Base-by-base conservation (phyloP, 2,797 vertebrate species). In the Phoxinus dragarum region DNA sequence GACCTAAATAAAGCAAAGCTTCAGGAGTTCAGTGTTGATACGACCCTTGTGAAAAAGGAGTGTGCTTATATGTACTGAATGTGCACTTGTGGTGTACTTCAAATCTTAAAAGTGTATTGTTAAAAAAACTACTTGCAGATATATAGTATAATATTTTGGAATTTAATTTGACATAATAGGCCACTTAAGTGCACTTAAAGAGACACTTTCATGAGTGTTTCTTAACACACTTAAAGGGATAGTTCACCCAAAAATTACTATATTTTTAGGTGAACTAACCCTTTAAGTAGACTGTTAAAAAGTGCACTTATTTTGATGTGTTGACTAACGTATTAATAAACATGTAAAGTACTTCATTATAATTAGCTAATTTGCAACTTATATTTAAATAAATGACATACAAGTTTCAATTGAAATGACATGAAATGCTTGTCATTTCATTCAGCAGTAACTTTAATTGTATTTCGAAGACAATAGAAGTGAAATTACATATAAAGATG, bases 1-100 rank as follows among this genome's bases (percentile, higher is more conserved):
- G 75, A 86, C 59, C 47, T 79, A 27, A 59, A 79, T 68, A 82
- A 34, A 49, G 5, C 61, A 67, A 19, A 56, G 14, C 76, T 64
- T 59, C 9, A 67, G 52, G 49, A 59, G 27, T 64, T 74, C 5
- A 61, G 2, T 61, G 54, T n/a, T 73, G 27, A 49, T 11, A 10
- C 40, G 16, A 17, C 17, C 1, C 11, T n/a, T 38, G 31, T 52
- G 17, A 7, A 23, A 38, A 76, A 56, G 11, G 36, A 54, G 17
- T 36, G 44, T 2, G 0, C 31, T 54, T 38, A 38, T 12, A 3
- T 36, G 27, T 6, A 36, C 10, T 38, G 6, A n/a, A 59, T 40
- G 34, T 56, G 12, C 23, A 76, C 34, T 72, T 59, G 23, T n/a
- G 23, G 8, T 59, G 4, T n/a, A n/a, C 23, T 31, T 64, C n/a